Evolutionary conservation across 2,113 vertebrate genomes (phyloP), one percentile per base, ranked within the genome.

Genomic region (Dasyurus viverrinus): DNA sequence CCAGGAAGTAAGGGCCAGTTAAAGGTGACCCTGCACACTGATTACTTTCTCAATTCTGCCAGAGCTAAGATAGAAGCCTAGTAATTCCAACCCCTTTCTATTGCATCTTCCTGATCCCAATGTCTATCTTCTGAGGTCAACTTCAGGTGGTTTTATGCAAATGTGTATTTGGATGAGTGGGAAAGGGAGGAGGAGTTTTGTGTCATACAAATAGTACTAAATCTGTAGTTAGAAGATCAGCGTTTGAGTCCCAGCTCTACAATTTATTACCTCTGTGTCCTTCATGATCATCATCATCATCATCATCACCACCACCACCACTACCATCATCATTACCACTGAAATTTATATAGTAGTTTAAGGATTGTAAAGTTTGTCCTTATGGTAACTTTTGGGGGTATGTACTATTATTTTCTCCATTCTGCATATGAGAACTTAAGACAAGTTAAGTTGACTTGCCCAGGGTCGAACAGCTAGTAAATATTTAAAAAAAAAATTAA

Each of bases 41-140:
- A 93, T 94, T 60, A 46, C 92, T 96, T n/a, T 0, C 84, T n/a
- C 36, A 93, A 60, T 91, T 52, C 92, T 92, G 89, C 53, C 68
- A 50, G 91, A 76, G 89, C 89, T 94, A 48, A 5, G 95, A 36
- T 89, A 14, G 90, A n/a, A 94, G 92, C 95, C 94, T 95, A 60
- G 90, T 9, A 0, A 0, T 84, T 48, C 27, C n/a, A 42, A 53
- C 25, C 47, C 5, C 53, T 91, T 26, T 24, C 47, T 48, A 76
- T 54, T 10, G 23, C 57, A 36, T 6, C 16, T 57, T 89, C 2
- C 90, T 53, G 55, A 30, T 30, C 36, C 76, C 54, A 16, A 2
- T 42, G 14, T 55, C 36, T 2, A 2, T 68, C 0, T 50, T 60
- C 91, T 60, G n/a, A 4, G 14, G 48, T 25, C 16, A 48, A 22